A percentile compares a stretch with the other conserved stretches of the same genome.
Evolutionary conservation across 2,888 invertebrate species (phyloP).

Genomic region (Lutraria lutraria): DNA sequence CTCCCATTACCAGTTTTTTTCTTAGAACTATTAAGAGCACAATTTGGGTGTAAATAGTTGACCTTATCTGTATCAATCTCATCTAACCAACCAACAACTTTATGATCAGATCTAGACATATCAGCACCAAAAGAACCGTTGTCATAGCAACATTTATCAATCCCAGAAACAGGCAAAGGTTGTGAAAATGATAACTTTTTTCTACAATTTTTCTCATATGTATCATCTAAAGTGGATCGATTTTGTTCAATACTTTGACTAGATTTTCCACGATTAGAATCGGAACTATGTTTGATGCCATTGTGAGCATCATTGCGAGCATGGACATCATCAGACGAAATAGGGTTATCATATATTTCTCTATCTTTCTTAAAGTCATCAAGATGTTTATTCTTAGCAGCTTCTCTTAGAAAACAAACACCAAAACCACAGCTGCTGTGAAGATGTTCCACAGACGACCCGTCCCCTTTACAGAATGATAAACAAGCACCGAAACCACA

Average conservation of each 20-base stretch:
- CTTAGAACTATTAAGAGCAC: constrained; percentile 42
- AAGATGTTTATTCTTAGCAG: constrained; percentile 3
- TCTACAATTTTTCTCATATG: neutral
- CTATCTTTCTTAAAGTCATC: neutral
- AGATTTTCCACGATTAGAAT: neutral
- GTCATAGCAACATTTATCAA: constrained; percentile 22
- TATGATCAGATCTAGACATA: neutral
- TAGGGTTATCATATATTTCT: neutral
- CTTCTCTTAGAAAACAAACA: constrained; percentile 43
- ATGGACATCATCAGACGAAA: neutral
- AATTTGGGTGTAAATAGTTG: constrained; percentile 57
- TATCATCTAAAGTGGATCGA: neutral
- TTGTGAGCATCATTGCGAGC: neutral
- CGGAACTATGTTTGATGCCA: neutral
- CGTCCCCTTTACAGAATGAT: constrained; percentile 30
- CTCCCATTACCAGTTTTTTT: constrained; percentile 24
- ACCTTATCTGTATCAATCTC: constrained; percentile 17
- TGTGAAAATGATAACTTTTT: constrained; percentile 7
- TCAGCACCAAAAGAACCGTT: neutral
- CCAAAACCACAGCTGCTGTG: constrained; percentile 36
- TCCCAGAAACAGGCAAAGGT: constrained; percentile 38
- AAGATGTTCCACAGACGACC: constrained; percentile 1
- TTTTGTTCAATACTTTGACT: neutral
- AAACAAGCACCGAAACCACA: constrained; percentile 20
- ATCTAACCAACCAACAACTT: constrained; percentile 11